Conservation (phyloP, 2,113 vertebrate species). For the Anoura caudifer region DNA sequence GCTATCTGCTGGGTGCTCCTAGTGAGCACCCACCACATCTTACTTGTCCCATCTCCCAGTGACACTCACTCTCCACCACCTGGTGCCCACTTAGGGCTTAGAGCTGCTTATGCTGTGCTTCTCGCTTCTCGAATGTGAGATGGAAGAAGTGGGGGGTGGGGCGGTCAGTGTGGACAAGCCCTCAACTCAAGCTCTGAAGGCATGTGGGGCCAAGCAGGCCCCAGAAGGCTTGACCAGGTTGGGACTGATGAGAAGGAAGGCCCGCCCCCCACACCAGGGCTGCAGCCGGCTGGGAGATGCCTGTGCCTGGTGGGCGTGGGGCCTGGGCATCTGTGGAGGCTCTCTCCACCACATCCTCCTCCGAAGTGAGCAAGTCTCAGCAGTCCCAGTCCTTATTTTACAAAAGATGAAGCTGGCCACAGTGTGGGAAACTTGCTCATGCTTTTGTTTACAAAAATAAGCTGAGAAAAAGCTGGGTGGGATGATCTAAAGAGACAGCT, state of each 20-base stretch:
- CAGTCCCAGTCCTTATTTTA: too few relatives aligned
- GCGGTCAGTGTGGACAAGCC: not conserved
- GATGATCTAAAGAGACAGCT: rapidly evolving
- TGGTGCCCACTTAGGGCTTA: rapidly evolving
- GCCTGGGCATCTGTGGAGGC: too few relatives aligned
- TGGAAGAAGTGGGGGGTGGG: rapidly evolving
- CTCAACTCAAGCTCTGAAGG: too few relatives aligned
- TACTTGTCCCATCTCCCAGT: not conserved
- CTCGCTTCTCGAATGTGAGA: not conserved
- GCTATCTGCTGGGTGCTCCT: not conserved
- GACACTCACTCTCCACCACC: rapidly evolving
- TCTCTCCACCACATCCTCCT: rapidly evolving
- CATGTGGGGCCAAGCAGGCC: too few relatives aligned
- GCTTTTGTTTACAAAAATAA: not conserved
- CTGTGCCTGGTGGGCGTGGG: rapidly evolving
- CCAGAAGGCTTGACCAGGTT: rapidly evolving
- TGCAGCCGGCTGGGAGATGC: not conserved
- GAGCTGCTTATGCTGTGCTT: rapidly evolving
- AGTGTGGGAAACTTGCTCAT: rapidly evolving
- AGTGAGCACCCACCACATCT: rapidly evolving
- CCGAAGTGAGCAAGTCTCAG: not conserved
- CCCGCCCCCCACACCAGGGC: rapidly evolving
- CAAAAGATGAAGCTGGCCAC: not conserved
- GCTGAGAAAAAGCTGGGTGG: not conserved
- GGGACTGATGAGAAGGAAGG: not conserved